These are phyloP conservation scores for Lutjanus campechanus DNA, from an alignment of 2,797 vertebrate genomes.

Conservation along the genomic window DNA sequence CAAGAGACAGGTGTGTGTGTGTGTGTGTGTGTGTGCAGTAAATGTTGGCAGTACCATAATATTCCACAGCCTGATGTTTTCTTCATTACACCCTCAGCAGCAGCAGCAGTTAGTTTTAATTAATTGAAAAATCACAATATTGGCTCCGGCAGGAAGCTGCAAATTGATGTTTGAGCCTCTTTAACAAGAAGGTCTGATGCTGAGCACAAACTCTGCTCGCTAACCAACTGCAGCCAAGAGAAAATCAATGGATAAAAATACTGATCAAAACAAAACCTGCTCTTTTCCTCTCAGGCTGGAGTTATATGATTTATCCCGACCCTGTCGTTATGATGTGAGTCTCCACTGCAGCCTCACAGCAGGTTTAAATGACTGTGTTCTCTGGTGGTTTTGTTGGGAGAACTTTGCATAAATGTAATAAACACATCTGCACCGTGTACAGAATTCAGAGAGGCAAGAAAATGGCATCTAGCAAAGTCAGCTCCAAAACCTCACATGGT, in stretches of 20 bases:
- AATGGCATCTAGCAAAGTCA: no score
- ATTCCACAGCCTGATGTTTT: not conserved
- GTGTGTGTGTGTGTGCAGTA: not conserved
- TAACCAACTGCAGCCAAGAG: not conserved
- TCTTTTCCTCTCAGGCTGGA: not conserved
- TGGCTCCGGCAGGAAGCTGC: slow-evolving; percentile 30
- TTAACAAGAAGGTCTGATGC: not conserved
- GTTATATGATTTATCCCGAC: not conserved
- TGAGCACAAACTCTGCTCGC: slow-evolving; percentile 5
- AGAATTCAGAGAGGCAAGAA: no score
- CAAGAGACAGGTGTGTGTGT: not conserved
- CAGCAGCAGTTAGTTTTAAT: slow-evolving; percentile 41
- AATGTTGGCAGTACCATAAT: not conserved
- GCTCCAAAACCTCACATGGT: not conserved
- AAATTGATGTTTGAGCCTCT: slow-evolving; percentile 32
- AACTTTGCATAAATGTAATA: no score
- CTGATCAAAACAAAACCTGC: not conserved
- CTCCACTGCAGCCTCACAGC: not conserved
- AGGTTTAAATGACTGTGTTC: no score
- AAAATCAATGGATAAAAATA: not conserved
- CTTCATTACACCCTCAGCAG: not conserved
- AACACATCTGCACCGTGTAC: no score
- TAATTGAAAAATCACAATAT: slow-evolving; percentile 36
- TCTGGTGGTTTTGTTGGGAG: no score
- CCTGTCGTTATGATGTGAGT: not conserved